A percentile compares a stretch with the other conserved stretches of the same genome.
These are phyloP conservation scores for Chlamydotis undulata DNA, from an alignment of 2,113 vertebrate genomes.

Conservation along the genomic window DNA sequence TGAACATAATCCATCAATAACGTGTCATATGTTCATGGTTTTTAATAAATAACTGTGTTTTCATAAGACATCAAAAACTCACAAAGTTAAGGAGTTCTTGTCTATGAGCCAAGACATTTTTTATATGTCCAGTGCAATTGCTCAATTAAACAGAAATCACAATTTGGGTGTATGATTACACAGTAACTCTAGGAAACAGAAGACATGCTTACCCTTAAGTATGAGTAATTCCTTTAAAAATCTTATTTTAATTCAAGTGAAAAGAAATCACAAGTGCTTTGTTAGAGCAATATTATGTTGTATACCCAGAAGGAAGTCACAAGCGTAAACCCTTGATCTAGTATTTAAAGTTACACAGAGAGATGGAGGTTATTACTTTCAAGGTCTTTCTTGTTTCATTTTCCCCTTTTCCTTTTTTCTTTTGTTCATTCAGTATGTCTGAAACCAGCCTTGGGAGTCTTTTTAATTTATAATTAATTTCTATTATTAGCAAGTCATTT, in stretches of 20 bases:
- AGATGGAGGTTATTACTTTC: background rate
- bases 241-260: background rate
- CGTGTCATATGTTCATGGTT: background rate
- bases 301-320: background rate
- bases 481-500: slow-evolving; percentile 57
- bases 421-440: slow-evolving; percentile 6
- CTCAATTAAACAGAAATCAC: background rate
- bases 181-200: background rate
- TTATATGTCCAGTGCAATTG: background rate
- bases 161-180: background rate
- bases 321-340: background rate
- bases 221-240: background rate
- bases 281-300: background rate
- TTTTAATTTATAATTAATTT: slow-evolving; percentile 61
- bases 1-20: background rate
- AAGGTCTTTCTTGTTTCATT: slow-evolving; percentile 5
- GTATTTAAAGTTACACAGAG: background rate
- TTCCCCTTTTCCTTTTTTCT: background rate
- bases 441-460: slow-evolving; percentile 10
- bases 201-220: background rate
- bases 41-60: background rate
- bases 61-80: background rate
- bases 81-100: background rate
- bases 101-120: background rate
- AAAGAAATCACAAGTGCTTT: background rate